Evolutionary conservation across 1,140 invertebrate genomes (phyloP), one percentile per base, ranked within the genome.

Genomic region (Halesus radiatus): DNA sequence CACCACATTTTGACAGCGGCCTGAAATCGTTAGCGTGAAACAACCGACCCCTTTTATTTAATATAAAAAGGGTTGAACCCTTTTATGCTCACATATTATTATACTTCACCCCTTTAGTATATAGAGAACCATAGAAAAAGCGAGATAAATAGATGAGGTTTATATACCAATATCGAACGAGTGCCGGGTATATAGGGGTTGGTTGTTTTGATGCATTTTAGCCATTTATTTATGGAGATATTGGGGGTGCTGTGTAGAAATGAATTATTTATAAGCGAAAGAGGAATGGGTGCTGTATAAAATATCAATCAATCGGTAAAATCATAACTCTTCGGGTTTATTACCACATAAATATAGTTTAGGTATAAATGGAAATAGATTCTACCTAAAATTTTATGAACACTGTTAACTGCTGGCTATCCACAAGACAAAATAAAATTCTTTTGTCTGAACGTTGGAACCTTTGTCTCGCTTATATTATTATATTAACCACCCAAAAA

Each of bases 1-100:
- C 3, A 13, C 8, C 37, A 45, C 37, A 45, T 45, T 74, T 54
- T 74, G 70, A 74, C 70, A 74, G 70, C 22, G 13, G 7, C 37
- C 66, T 54, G 26, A 56, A 74, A 74, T 74, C 52, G 70, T 74
- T 74, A 74, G 53, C 70, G 45, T 26, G n/a, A 3, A n/a, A 74
- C 52, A 74, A 74, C 50, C 15, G 15, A 76, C 73, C 79, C 79
- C 56, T 76, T 76, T 75, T 52, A 56, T 64, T 58, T 32, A 20
- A 74, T 29, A 68, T 52, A 8, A n/a, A 60, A 79, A 54, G 78
- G 78, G 68, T 79, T 73, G 6, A 79, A 79, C 54, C 74, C 74
- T 50, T 76, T 76, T 29, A 66, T 66, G 3, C 16, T 6, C 18
- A 1, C 66, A 1, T 20, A 18, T 45, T 68, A 53, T 37, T 56